Evolutionary conservation across 2,888 invertebrate genomes (phyloP).

Genomic region (Cheilosia scutellata): DNA sequence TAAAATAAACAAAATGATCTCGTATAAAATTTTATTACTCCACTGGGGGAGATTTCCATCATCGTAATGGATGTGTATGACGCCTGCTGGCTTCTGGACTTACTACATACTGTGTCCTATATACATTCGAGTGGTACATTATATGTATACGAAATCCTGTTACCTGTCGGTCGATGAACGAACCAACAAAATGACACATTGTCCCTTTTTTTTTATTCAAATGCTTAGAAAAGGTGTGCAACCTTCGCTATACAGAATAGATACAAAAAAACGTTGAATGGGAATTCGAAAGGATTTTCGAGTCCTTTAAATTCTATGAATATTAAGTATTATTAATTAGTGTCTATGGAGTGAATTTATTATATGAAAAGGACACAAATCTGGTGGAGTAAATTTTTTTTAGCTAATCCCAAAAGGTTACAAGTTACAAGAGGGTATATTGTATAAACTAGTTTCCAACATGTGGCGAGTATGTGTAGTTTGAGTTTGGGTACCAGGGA

Average conservation of each 20-base stretch:
- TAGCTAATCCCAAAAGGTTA: conserved; percentile 51
- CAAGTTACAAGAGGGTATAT: not conserved
- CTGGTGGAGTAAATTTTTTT: conserved; percentile 21
- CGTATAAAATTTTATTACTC: conserved; percentile 72
- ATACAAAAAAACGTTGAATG: not conserved
- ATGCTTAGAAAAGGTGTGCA: not conserved
- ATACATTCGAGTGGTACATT: not conserved
- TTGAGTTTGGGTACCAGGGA: conserved; percentile 20
- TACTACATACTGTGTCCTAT: conserved; percentile 11
- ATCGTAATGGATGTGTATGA: conserved; percentile 72
- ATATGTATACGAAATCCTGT: not conserved
- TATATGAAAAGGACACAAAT: conserved; percentile 43
- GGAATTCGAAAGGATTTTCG: conserved; percentile 62
- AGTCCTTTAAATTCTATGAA: conserved; percentile 75
- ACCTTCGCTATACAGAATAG: conserved; percentile 5
- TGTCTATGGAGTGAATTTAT: conserved; percentile 71
- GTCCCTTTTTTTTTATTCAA: conserved; percentile 34
- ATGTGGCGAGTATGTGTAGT: not conserved
- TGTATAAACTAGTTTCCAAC: conserved; percentile 20
- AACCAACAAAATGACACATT: conserved; percentile 26
- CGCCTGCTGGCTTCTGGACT: conserved; percentile 67
- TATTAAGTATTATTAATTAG: conserved; percentile 76
- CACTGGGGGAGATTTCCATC: conserved; percentile 73
- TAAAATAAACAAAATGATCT: conserved; percentile 71
- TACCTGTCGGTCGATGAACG: conserved; percentile 56